Conservation (phyloP, 2,888 invertebrate species). For the Lamellibrachia columna region DNA sequence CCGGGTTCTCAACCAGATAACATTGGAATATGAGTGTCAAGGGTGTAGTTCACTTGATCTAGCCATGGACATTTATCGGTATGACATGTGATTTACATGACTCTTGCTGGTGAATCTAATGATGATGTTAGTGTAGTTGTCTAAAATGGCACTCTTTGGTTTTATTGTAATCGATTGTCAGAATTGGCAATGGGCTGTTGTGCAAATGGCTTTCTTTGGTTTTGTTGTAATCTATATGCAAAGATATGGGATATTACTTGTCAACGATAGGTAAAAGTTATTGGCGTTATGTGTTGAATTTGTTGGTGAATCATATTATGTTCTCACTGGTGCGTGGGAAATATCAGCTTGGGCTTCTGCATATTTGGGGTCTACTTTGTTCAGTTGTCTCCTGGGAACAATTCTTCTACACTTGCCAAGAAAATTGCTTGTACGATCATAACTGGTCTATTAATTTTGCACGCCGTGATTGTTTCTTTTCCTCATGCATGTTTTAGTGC, state of each 20-base stretch:
- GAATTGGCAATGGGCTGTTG: not conserved
- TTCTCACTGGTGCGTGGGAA: not conserved
- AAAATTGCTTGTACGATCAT: not conserved
- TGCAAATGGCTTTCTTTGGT: not conserved
- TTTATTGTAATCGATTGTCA: not conserved
- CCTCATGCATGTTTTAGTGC: not conserved
- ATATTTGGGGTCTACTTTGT: not conserved
- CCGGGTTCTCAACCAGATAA: not conserved
- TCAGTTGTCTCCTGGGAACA: not conserved
- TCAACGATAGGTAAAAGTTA: not conserved
- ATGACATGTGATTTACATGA: not conserved
- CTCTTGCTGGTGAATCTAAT: not conserved
- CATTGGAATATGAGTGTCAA: not conserved
- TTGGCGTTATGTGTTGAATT: not conserved
- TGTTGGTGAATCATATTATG: not conserved
- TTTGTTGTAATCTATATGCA: constrained; percentile 7
- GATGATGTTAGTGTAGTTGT: too few species aligned
- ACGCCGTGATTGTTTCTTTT: not conserved
- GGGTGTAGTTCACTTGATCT: not conserved
- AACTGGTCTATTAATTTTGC: not conserved
- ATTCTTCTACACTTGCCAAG: not conserved
- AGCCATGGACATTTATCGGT: not conserved
- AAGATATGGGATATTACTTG: not conserved
- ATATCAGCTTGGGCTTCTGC: not conserved
- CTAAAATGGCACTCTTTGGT: not conserved